These are phyloP conservation scores for Ptyas mucosa DNA, from an alignment of 2,113 vertebrate species.

Conservation along the genomic window DNA sequence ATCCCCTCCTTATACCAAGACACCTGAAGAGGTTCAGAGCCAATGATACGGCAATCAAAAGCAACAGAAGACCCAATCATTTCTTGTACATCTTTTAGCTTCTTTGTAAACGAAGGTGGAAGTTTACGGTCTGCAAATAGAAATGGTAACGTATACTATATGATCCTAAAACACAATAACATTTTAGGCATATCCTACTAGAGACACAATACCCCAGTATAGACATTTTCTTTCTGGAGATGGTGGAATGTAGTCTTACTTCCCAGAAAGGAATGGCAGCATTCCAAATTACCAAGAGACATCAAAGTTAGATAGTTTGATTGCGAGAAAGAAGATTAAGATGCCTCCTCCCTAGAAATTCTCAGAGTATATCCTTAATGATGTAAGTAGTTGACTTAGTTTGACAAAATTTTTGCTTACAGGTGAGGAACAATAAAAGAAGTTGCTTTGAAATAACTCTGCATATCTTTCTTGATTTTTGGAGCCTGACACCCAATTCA, in stretches of 20 bases:
- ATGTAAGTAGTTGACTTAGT: background rate
- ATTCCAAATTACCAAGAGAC: background rate
- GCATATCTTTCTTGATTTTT: background rate
- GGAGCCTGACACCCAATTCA: background rate
- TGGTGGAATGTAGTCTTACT: background rate
- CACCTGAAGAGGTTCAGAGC: slow-evolving; percentile 89
- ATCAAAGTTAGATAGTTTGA: background rate
- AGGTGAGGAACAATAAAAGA: background rate
- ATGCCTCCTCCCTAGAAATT: background rate
- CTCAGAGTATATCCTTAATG: background rate
- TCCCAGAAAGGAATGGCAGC: background rate
- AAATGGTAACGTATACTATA: slow-evolving; percentile 33
- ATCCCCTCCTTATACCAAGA: slow-evolving; percentile 92
- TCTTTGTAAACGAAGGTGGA: slow-evolving; percentile 89
- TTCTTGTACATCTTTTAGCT: slow-evolving; percentile 90
- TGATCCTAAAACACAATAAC: background rate
- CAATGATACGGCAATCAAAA: slow-evolving; percentile 91
- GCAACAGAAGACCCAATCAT: slow-evolving; percentile 79
- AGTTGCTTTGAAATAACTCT: background rate
- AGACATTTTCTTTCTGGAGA: background rate
- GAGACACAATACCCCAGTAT: background rate
- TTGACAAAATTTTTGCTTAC: background rate
- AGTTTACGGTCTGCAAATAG: slow-evolving; percentile 88
- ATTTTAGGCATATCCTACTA: background rate
- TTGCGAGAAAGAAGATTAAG: background rate